Percentiles rank a stretch among this genome's conserved stretches.
These are phyloP conservation scores for Parotocinclus haroldoi DNA, from an alignment of 2,797 vertebrate species.

Conservation along the genomic window DNA sequence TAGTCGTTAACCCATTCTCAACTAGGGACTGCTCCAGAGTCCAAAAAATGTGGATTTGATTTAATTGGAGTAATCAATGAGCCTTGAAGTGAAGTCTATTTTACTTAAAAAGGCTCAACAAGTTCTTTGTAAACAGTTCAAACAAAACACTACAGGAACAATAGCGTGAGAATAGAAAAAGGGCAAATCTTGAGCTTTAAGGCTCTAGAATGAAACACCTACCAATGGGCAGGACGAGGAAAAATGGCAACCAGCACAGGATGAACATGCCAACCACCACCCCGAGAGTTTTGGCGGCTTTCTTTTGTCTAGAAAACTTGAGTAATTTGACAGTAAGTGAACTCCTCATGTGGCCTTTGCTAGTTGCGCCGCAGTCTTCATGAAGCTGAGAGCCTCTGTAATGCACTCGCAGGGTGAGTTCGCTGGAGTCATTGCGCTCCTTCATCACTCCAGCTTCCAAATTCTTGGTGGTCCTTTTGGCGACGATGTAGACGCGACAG, in stretches of 20 bases:
- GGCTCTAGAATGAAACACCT: conserved; percentile 53
- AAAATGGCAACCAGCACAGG: conserved; percentile 95
- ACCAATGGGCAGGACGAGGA: conserved; percentile 89
- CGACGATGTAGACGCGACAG: conserved; percentile 91
- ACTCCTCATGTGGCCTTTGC: conserved; percentile 79
- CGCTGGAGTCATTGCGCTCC: conserved; percentile 89
- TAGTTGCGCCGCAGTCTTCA: conserved; percentile 70
- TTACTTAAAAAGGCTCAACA: too few relatives aligned
- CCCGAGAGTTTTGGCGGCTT: conserved; percentile 92
- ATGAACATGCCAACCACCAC: conserved; percentile 97
- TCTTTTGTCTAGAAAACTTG: conserved; percentile 95
- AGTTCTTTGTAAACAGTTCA: too few relatives aligned
- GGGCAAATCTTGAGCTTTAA: not conserved
- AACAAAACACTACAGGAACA: not conserved
- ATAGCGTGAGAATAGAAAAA: too few relatives aligned
- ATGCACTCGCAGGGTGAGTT: conserved; percentile 92
- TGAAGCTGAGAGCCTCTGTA: conserved; percentile 82
- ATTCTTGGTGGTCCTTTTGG: conserved; percentile 94
- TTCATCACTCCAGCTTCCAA: conserved; percentile 94
- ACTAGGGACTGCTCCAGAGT: too few relatives aligned
- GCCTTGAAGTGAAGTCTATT: too few relatives aligned
- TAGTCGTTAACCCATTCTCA: too few relatives aligned
- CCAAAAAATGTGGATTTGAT: too few relatives aligned
- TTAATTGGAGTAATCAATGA: too few relatives aligned
- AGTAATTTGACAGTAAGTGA: conserved; percentile 89